Conservation (phyloP, 2,113 vertebrate genomes). For the Chascanopsetta lugubris region DNA sequence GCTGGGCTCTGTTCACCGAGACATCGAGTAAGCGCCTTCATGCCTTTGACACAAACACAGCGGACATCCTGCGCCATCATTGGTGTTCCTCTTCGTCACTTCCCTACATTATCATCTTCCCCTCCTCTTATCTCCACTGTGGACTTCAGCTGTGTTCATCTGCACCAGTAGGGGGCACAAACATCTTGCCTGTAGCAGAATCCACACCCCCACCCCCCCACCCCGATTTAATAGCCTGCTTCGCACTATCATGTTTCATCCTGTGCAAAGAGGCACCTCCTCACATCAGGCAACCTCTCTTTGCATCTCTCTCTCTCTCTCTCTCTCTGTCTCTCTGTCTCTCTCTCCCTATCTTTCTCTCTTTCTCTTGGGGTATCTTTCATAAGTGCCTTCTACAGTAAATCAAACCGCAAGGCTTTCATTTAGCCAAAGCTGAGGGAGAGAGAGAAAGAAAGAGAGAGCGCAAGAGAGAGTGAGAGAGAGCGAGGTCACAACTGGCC, state of each 20-base stretch:
- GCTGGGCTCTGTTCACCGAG: slow-evolving; percentile 93
- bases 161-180: slow-evolving; percentile 66
- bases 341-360: slow-evolving; percentile 5
- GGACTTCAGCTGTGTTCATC: background rate
- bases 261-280: slow-evolving; percentile 51
- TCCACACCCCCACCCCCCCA: slow-evolving; percentile 1
- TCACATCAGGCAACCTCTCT: slow-evolving; percentile 31
- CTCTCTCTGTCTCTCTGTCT: background rate
- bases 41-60: too few species aligned
- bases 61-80: too few species aligned
- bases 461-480: too few species aligned
- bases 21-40: slow-evolving; percentile 90
- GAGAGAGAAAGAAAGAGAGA: too few species aligned
- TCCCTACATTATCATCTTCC: background rate
- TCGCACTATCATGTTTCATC: slow-evolving; percentile 48
- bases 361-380: slow-evolving; percentile 61
- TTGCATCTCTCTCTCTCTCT: background rate
- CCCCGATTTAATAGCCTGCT: slow-evolving; percentile 20
- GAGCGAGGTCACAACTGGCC: slow-evolving; percentile 64
- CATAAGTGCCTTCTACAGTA: slow-evolving; percentile 80
- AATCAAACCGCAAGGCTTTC: slow-evolving; percentile 78
- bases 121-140: background rate
- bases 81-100: background rate
- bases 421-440: slow-evolving; percentile 60
- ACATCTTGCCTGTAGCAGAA: slow-evolving; percentile 11